phyloP scores from a whole-genome alignment of 1,140 invertebrate species.

The Oncopeltus fasciatus region DNA sequence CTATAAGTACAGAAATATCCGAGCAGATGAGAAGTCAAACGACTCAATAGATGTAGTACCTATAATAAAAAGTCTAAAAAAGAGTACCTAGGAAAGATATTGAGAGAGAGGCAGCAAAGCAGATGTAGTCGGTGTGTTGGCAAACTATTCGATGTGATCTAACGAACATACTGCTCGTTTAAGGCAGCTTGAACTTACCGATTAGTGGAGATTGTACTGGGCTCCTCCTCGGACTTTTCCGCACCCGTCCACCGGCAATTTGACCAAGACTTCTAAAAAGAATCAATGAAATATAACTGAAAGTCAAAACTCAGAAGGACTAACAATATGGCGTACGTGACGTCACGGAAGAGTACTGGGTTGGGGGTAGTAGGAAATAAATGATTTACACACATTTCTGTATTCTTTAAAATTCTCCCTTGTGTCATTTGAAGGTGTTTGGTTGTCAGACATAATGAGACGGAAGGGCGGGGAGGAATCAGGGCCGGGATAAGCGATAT shows the following conservation, averaged over 20 bases:
- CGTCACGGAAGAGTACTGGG: slow-evolving; percentile 1
- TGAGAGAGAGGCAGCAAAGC: not conserved
- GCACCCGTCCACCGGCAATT: not conserved
- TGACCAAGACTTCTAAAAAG: not conserved
- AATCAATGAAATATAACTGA: not conserved
- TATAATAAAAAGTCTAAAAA: too few species aligned
- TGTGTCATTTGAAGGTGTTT: not conserved
- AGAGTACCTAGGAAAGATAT: too few species aligned
- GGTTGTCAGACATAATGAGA: not conserved
- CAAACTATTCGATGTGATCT: not conserved
- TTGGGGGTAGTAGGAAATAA: not conserved
- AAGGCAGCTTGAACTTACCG: not conserved
- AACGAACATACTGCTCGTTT: not conserved
- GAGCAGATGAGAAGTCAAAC: too few species aligned
- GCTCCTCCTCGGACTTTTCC: not conserved
- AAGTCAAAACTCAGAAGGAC: not conserved
- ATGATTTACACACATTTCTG: not conserved
- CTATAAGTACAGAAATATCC: too few species aligned
- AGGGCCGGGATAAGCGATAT: not conserved
- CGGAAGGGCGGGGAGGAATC: not conserved
- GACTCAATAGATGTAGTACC: too few species aligned
- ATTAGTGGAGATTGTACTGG: not conserved
- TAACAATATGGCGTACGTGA: slow-evolving; percentile 4
- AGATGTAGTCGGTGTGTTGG: not conserved
- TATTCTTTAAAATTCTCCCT: not conserved